Base-by-base conservation (phyloP, 2,797 vertebrate genomes). In the Microchirus variegatus region DNA sequence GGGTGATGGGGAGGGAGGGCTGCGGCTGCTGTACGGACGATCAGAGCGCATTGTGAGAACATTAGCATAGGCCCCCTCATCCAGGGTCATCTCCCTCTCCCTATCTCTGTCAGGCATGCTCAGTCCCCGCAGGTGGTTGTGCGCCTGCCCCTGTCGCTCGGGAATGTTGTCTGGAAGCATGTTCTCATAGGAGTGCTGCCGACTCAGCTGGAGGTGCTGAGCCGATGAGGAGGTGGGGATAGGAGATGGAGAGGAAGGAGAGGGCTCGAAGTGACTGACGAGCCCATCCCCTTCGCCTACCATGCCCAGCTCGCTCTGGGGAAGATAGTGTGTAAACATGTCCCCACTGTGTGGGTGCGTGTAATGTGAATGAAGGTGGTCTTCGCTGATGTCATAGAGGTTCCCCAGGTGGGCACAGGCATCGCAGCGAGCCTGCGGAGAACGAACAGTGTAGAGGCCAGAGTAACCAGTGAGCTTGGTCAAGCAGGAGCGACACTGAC, bases 301-400 rank as follows among this genome's bases (percentile, higher is more conserved):
- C 81, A 88, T 65, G 18, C 87, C 86, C 76, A 91, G 82, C 90
- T 94, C 91, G 12, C 84, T 92, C 84, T 94, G 93, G 19, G 93
- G 93, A 61, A 92, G 90, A 75, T 91, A 94, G 73, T 93, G 90
- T 5, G 88, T 92, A 72, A 93, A 93, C 90, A 93, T 92, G 88
- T 91, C 89, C 61, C 75, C 84, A 5, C 82, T 53, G 75, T 88
- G 85, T 6, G 83, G 75, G 67, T 86, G 85, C 2, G 78, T 12
- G 75, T 88, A 93, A 64, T 92, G 94, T 0, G 93, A 90, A 59
- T 92, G 96, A 85, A 97, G 95, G 81, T 98, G 96, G 89, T 99
- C 97, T 88, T 99, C 98, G 3, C 97, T 97, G 59, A 99, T 99
- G 81, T 99, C 95, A 7, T 99, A 98, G 53, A 99, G 93, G 91